Evolutionary conservation across 2,797 vertebrate genomes (phyloP).

Genomic region (Xerus rutilus): DNA sequence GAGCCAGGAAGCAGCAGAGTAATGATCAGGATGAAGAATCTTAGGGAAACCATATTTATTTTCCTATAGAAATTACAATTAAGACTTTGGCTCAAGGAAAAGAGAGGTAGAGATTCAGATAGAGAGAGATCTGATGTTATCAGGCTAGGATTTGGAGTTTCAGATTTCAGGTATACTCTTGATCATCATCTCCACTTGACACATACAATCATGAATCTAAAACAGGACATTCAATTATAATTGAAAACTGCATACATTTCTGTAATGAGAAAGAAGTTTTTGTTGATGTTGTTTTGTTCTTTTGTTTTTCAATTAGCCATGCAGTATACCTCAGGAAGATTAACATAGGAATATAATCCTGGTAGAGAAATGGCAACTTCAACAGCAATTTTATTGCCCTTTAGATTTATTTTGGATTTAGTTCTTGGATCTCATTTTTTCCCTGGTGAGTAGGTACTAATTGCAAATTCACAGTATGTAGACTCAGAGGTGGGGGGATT

Average conservation of each 20-base stretch:
- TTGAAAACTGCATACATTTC: constrained; percentile 30
- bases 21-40: background rate
- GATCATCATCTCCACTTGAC: constrained; percentile 9
- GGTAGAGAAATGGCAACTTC: background rate
- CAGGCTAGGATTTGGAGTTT: background rate
- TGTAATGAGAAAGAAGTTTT: constrained; percentile 59
- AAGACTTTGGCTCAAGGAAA: constrained; percentile 18
- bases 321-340: background rate
- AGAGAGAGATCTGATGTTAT: background rate
- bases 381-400: background rate
- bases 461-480: background rate
- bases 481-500: accelerated
- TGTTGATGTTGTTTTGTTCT: background rate
- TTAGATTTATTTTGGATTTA: background rate
- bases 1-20: background rate
- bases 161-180: constrained; percentile 31
- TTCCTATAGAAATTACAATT: constrained; percentile 14
- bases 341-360: background rate
- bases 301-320: background rate
- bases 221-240: constrained; percentile 23
- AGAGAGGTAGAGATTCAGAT: background rate
- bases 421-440: background rate
- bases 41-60: constrained; percentile 1
- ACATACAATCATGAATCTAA: constrained; percentile 34
- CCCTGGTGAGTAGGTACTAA: background rate